Evolutionary conservation across 2,113 vertebrate species (phyloP), one percentile per base, ranked within the genome.

Genomic region (Limnothrissa miodon): DNA sequence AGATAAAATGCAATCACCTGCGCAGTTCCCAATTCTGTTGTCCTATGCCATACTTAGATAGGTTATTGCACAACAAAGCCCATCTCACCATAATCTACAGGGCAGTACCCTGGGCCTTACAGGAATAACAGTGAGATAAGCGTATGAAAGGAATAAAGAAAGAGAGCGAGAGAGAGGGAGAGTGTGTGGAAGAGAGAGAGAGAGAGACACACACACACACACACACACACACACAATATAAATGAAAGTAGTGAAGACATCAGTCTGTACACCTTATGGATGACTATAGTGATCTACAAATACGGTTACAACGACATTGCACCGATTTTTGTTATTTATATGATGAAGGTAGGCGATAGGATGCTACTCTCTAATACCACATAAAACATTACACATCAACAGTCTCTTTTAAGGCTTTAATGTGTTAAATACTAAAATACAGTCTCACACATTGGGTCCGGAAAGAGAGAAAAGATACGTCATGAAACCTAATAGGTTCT

Each of bases 401-500:
- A 13, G 13, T 74, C 2, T 74, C 66, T 36, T 74, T 33, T 74
- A 74, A 74, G 66, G 66, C 66, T 74, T 74, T 74, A 74, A 36
- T 74, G 29, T 74, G 66, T 74, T 74, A 74, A 74, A 74, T 74
- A 74, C 66, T 74, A 74, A 48, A 78, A 81, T 42, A 46, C 39
- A 45, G 78, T 78, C 42, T 53, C 66, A 74, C 78, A 81, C 17
- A 45, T 5, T 46, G 66, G 66, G 29, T 74, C 66, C 36, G 66
- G 66, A 84, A 36, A 45, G 44, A 83, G 66, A 83, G 23, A 4
- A 80, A 51, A 83, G 36, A 29, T 62, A 80, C 21, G 51, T 74
- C 29, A 36, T 74, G 66, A 74, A 74, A 74, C 66, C 10, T 39
- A 10, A 74, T 33, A 74, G 66, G 66, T 74, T 74, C 29, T 39